Evolutionary conservation across 1,140 invertebrate genomes (phyloP).

Genomic region (Wasmannia auropunctata): DNA sequence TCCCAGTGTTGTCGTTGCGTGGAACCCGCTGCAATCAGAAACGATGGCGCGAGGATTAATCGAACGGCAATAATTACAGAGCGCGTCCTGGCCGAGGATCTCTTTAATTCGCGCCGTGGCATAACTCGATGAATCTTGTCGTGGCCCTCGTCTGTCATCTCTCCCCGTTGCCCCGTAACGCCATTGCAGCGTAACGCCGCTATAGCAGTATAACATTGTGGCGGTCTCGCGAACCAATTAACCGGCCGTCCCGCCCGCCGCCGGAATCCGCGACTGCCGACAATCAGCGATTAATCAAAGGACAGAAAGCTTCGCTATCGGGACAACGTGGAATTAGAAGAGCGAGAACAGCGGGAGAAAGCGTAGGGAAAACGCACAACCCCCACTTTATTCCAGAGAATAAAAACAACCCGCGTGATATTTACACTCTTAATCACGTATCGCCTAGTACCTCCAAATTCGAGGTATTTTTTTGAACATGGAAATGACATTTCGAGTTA

Average conservation of each 20-base stretch:
- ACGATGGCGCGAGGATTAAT: conserved; percentile 58
- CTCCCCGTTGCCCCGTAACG: not conserved
- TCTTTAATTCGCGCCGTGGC: conserved; percentile 51
- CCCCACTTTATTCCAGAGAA: not conserved
- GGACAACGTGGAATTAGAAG: conserved; percentile 46
- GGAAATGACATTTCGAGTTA: no score
- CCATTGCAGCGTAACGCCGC: not conserved
- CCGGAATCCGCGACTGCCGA: conserved; percentile 29
- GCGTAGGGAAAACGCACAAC: not conserved
- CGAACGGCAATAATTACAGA: conserved; percentile 64
- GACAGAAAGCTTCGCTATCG: conserved; percentile 18
- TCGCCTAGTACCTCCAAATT: no score
- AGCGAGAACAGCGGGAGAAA: not conserved
- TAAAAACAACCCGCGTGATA: not conserved
- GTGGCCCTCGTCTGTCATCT: conserved; percentile 62
- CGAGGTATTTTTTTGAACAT: no score
- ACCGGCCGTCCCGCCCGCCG: not conserved
- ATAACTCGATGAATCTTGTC: conserved; percentile 62
- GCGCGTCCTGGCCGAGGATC: conserved; percentile 45
- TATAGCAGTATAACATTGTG: conserved; percentile 20
- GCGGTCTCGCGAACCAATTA: conserved; percentile 36
- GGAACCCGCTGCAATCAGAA: conserved; percentile 42
- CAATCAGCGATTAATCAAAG: conserved; percentile 58
- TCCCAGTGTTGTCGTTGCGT: not conserved
- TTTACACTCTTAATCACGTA: no score